Evolutionary conservation across 1,140 invertebrate genomes (phyloP), one percentile per base, ranked within the genome.

Genomic region (Harpegnathos saltator): DNA sequence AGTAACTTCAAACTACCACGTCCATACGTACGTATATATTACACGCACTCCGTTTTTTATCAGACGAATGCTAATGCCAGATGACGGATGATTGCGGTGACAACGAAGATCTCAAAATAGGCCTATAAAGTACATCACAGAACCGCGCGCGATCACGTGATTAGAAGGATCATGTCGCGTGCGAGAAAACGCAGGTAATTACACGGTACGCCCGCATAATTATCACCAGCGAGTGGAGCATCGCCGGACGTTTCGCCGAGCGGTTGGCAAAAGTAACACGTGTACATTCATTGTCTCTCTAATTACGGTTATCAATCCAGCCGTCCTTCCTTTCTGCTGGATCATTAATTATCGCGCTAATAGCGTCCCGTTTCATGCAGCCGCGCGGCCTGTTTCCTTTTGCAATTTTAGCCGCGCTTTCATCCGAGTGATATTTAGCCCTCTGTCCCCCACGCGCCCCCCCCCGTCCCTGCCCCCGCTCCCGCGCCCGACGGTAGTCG

Each of bases 261-360:
- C 71, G 59, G 33, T 24, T 38, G 65, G 52, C 71, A 80, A 69
- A 80, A 80, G 56, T 71, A 71, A 80, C 75, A 65, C 75, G 75
- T 80, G 65, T 80, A 80, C 75, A 80, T 80, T 59, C 65, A 71
- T 80, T 80, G 75, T 80, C 75, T 26, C 52, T 69, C 65, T 80
- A 80, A 80, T 80, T 80, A 80, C 75, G 52, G 52, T 80, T 80
- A 80, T 80, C 66, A 80, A 80, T 80, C 65, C 61, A 29, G 33
- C 65, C 65, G 52, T 69, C 33, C 33, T 77, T 80, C 75, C 7
- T 80, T 80, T 80, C 75, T 71, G 33, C 33, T 58, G n/a, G 33
- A 44, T 50, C 78, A 74, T 73, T 82, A 82, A 74, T 82, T 82
- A 74, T 19, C 58, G 11, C 38, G 48, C 48, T 72, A 82, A 82